Conservation (phyloP, 2,797 vertebrate species). For the Chloroceryle inda region DNA sequence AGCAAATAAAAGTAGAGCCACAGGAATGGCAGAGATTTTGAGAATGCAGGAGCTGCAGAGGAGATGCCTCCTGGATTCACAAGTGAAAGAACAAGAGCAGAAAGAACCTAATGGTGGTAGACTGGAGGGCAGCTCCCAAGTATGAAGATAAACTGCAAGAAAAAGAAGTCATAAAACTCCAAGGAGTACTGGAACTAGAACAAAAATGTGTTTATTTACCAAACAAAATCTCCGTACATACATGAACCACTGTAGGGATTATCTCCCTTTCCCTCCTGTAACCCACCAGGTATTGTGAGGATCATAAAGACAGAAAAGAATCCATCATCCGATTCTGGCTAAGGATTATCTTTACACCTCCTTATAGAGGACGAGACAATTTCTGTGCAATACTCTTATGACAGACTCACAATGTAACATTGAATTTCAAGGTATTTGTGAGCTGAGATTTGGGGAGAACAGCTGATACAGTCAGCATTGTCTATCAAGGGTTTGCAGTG, state of each 20-base stretch:
- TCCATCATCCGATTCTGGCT: not conserved
- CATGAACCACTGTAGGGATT: not conserved
- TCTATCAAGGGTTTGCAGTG: not conserved
- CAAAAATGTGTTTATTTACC: not conserved
- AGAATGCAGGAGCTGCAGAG: not conserved
- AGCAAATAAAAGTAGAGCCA: not conserved
- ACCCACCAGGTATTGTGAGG: not conserved
- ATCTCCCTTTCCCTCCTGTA: not conserved
- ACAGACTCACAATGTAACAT: not conserved
- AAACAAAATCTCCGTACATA: not conserved
- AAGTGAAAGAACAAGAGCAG: not conserved
- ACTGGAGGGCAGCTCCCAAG: not conserved
- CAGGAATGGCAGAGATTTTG: not conserved
- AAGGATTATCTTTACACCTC: not conserved
- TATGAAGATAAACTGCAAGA: not conserved
- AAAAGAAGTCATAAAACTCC: not conserved
- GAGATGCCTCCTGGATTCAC: not conserved
- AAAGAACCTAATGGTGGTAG: not conserved
- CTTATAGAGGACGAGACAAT: not conserved
- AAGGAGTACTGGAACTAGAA: not conserved
- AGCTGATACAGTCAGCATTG: not conserved
- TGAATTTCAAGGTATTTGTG: not conserved
- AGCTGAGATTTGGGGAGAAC: not conserved
- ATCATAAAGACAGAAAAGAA: not conserved
- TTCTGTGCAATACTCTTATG: not conserved